Evolutionary conservation across 2,888 invertebrate genomes (phyloP), one percentile per base, ranked within the genome.

Genomic region (Ophioninae sp.): DNA sequence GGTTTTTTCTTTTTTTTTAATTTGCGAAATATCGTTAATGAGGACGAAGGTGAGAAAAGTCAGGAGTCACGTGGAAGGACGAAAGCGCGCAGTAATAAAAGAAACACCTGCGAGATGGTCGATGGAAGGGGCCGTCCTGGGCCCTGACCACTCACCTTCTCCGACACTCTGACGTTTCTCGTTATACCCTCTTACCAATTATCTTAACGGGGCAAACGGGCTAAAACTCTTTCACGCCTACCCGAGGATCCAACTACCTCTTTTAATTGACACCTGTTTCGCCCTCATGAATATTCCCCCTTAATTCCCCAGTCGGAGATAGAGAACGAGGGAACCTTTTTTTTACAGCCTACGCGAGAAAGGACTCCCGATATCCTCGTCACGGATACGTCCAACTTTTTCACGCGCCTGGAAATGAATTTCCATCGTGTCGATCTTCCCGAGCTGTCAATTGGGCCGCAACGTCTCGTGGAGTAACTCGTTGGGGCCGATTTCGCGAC

Each of bases 181-280:
- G 77, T 85, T 85, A 83, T 76, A 50, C 50, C 75, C 85, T 77
- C 83, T 77, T 80, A 77, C 85, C 82, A 85, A 85, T 85, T 85
- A 85, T 85, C 82, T 78, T 81, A 10, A 8, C 67, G 70, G 70
- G 61, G 41, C 61, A 74, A 74, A 72, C 76, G 59, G 77, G 81
- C 76, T 61, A 73, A 76, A 68, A 68, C 17, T 59, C 72, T 75
- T 73, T 75, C 76, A 61, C 74, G 78, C 75, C 76, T 81, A 68
- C 39, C 39, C 56, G 41, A 50, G 50, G 17, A 57, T 68, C 74
- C 73, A 80, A 77, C 78, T 61, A 73, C 75, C 78, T 82, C 82
- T 81, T 82, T 85, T 85, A 80, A 82, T 82, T 78, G 80, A 79
- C 85, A 85, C 85, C 82, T 82, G 85, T 78, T 82, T 82, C 84